These are phyloP conservation scores for Pseudorhiza aurosa DNA, from an alignment of 30 jellyfish, hydroid and myxozoan species.

Conservation along the genomic window DNA sequence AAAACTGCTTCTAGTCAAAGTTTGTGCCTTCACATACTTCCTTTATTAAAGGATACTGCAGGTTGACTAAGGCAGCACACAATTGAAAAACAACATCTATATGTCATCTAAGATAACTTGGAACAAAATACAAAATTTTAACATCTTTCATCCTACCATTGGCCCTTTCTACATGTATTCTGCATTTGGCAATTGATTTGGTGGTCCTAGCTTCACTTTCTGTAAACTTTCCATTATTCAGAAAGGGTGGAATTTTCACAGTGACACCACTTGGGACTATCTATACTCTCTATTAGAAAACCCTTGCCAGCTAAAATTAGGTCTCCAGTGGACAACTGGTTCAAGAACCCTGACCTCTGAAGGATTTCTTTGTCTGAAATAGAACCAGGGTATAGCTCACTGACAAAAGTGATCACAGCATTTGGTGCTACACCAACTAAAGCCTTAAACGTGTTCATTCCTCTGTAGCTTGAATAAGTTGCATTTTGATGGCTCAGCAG, in stretches of 20 bases:
- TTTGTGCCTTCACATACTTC: conserved; percentile 10
- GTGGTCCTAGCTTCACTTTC: not conserved
- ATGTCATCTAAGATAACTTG: conserved; percentile 22
- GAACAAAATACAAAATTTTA: conserved; percentile 5
- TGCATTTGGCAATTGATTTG: conserved; percentile 6
- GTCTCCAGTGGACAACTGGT: conserved; percentile 25
- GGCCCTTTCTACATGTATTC: conserved; percentile 36
- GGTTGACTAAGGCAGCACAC: conserved; percentile 18
- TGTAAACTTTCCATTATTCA: conserved; percentile 22
- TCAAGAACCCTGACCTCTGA: conserved; percentile 6
- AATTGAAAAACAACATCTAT: conserved; percentile 11
- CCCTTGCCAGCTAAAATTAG: conserved; percentile 16
- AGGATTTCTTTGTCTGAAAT: conserved; percentile 19
- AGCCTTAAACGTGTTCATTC: conserved; percentile 26
- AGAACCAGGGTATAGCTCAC: conserved; percentile 21
- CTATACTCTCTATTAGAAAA: not conserved
- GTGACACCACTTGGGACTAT: conserved; percentile 37
- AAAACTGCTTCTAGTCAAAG: too few species aligned
- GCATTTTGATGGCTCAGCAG: too few species aligned
- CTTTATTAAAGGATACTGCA: conserved; percentile 10
- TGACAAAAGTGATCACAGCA: conserved; percentile 21
- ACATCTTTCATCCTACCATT: conserved; percentile 39
- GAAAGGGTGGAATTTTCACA: conserved; percentile 42
- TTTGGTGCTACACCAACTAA: conserved; percentile 29
- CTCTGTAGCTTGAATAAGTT: conserved; percentile 18